Evolutionary conservation across 2,888 invertebrate genomes (phyloP).

Genomic region (Galeruca laticollis): DNA sequence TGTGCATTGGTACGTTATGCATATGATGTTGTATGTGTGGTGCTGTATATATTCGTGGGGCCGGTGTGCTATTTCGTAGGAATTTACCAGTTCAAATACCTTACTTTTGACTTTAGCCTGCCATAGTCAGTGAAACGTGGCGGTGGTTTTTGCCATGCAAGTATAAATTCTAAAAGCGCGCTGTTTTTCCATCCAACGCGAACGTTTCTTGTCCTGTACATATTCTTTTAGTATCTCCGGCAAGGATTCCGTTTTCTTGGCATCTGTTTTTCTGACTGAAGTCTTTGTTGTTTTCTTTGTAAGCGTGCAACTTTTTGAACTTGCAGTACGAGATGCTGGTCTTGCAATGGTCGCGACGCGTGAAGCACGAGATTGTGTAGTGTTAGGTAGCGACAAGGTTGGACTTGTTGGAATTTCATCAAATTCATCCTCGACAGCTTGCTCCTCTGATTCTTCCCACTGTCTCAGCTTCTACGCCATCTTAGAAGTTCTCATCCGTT

Average conservation of each 20-base stretch:
- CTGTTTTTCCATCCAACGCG: constrained; percentile 20
- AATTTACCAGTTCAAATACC: constrained; percentile 28
- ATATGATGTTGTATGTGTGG: constrained; percentile 16
- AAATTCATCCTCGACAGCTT: constrained; percentile 24
- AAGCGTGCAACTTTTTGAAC: constrained; percentile 26
- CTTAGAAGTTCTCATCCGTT: too few relatives aligned
- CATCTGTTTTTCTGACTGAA: neutral
- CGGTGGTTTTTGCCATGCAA: too few relatives aligned
- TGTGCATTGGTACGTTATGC: constrained; percentile 22
- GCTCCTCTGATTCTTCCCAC: constrained; percentile 28
- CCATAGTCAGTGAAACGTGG: neutral
- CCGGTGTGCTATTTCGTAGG: constrained; percentile 34
- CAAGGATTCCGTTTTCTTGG: constrained; percentile 21
- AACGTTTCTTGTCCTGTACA: constrained; percentile 24
- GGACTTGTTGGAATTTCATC: constrained; percentile 30
- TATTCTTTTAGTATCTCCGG: constrained; percentile 27
- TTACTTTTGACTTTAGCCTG: constrained; percentile 26
- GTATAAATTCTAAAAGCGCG: neutral
- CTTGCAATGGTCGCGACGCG: constrained; percentile 29
- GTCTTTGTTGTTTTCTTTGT: constrained; percentile 24
- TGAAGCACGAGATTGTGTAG: constrained; percentile 36
- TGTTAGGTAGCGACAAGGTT: constrained; percentile 36
- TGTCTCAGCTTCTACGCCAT: constrained; percentile 30
- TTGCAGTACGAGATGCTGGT: constrained; percentile 24
- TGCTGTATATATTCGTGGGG: constrained; percentile 33